These are phyloP conservation scores for Turritopsis rubra DNA, from an alignment of 30 jellyfish, hydroid and myxozoan genomes.

Conservation along the genomic window DNA sequence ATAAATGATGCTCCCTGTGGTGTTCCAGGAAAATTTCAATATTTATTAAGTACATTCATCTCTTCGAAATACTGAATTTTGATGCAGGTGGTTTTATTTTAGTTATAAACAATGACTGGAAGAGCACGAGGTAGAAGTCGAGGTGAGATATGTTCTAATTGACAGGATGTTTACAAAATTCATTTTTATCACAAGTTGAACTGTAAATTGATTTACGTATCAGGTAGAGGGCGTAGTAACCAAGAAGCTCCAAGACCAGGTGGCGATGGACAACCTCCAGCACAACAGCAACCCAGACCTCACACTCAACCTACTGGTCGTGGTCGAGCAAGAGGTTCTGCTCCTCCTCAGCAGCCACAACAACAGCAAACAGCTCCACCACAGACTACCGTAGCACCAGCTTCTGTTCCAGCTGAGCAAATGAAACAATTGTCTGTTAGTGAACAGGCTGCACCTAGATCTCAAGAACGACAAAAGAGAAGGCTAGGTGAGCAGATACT, in stretches of 20 bases:
- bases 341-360: conserved; percentile 39
- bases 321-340: conserved; percentile 68
- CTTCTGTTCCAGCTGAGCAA: conserved; percentile 40
- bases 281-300: not conserved
- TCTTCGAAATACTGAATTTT: too few relatives aligned
- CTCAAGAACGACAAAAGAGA: conserved; percentile 44
- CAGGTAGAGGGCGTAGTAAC: conserved; percentile 43
- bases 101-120: conserved; percentile 56
- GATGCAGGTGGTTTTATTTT: not conserved
- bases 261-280: conserved; percentile 60
- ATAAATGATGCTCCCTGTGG: too few relatives aligned
- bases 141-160: conserved; percentile 28
- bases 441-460: conserved; percentile 26
- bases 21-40: too few relatives aligned
- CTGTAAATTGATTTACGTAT: too few relatives aligned
- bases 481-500: conserved; percentile 14
- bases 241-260: conserved; percentile 68
- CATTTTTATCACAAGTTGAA: not conserved
- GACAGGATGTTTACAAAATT: not conserved
- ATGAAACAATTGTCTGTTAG: conserved; percentile 29
- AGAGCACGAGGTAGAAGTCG: conserved; percentile 89
- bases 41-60: too few relatives aligned
- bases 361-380: conserved; percentile 42
- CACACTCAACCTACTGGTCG: conserved; percentile 52
- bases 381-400: conserved; percentile 34